phyloP scores from a whole-genome alignment of 2,888 invertebrate species.

The Leptopilina drosophilae region DNA sequence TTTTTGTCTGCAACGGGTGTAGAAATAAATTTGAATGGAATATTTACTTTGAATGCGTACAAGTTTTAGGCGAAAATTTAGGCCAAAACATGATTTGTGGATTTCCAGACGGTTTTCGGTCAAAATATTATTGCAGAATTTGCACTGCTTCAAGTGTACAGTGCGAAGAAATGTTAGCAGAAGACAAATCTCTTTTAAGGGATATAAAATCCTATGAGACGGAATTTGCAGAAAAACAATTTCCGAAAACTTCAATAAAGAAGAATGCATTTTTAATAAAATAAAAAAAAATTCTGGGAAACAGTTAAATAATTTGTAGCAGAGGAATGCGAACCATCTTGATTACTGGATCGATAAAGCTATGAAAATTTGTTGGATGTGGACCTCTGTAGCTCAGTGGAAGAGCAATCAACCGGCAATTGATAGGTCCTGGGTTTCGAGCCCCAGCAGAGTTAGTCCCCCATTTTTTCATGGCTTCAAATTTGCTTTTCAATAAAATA shows the following conservation, averaged over 20 bases:
- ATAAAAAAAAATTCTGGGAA: constrained; percentile 39
- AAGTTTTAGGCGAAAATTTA: constrained; percentile 53
- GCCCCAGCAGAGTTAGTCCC: too few relatives aligned
- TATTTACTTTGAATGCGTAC: constrained; percentile 55
- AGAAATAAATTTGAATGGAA: constrained; percentile 43
- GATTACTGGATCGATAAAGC: too few relatives aligned
- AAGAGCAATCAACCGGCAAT: too few relatives aligned
- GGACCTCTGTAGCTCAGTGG: too few relatives aligned
- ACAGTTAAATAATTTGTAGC: too few relatives aligned
- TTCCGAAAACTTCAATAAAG: constrained; percentile 49
- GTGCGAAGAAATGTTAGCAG: constrained; percentile 52
- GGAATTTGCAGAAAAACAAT: constrained; percentile 44
- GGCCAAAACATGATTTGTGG: constrained; percentile 43
- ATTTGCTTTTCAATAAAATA: too few relatives aligned
- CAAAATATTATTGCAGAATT: constrained; percentile 53
- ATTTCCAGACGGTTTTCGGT: constrained; percentile 50
- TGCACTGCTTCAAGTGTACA: constrained; percentile 47
- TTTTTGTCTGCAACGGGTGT: constrained; percentile 47
- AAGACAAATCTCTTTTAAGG: constrained; percentile 47
- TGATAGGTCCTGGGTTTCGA: too few relatives aligned
- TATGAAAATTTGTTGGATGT: too few relatives aligned
- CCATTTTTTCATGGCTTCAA: too few relatives aligned
- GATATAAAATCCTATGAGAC: constrained; percentile 50
- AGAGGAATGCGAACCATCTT: too few relatives aligned
- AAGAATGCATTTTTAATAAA: constrained; percentile 39